phyloP scores from a whole-genome alignment of 2,888 invertebrate species.

The Atrina japonica region DNA sequence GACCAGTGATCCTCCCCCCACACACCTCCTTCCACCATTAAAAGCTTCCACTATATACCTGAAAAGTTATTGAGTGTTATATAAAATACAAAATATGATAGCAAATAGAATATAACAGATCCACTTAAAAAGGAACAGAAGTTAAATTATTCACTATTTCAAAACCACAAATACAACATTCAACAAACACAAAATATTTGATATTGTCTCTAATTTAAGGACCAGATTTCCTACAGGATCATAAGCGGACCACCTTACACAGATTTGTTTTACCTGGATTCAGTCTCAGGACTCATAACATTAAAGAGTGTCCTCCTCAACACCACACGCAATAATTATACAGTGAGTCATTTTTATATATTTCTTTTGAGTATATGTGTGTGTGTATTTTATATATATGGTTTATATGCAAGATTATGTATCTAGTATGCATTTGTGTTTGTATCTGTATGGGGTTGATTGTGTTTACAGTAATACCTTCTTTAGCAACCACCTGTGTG shows the following conservation, averaged over 20 bases:
- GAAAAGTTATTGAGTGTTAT: too few relatives aligned
- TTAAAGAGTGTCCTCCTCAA: slow-evolving; percentile 42
- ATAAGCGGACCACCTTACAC: slow-evolving; percentile 28
- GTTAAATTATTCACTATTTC: background rate
- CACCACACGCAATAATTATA: slow-evolving; percentile 40
- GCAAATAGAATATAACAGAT: too few relatives aligned
- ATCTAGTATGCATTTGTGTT: too few relatives aligned
- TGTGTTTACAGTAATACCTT: background rate
- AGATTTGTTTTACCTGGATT: slow-evolving; percentile 54
- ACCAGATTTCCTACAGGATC: slow-evolving; percentile 46
- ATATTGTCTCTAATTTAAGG: slow-evolving; percentile 39
- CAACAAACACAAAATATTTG: too few relatives aligned
- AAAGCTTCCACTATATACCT: too few relatives aligned
- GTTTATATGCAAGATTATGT: background rate
- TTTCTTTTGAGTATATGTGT: too few relatives aligned
- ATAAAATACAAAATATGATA: too few relatives aligned
- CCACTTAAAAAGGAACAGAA: too few relatives aligned
- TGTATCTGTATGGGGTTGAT: background rate
- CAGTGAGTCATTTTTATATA: slow-evolving; percentile 38
- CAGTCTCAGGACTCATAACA: slow-evolving; percentile 58
- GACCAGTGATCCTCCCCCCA: too few relatives aligned
- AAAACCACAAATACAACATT: too few relatives aligned
- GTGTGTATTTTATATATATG: background rate
- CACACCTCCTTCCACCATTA: too few relatives aligned
- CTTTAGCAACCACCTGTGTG: too few relatives aligned